Evolutionary conservation across 2,113 vertebrate species (phyloP).

Genomic region (Microcebus murinus): DNA sequence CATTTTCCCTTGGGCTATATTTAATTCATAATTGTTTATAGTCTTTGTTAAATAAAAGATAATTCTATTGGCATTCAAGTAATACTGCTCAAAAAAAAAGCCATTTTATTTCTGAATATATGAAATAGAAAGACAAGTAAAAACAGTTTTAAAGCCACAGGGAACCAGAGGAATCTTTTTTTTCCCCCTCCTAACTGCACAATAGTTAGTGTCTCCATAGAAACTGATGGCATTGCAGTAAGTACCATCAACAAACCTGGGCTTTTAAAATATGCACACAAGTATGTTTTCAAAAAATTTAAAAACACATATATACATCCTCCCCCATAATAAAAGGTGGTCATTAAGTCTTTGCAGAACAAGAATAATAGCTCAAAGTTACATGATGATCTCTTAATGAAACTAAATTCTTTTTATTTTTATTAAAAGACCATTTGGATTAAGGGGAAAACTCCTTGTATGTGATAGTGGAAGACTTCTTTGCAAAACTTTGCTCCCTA

Average conservation of each 20-base stretch:
- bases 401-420: neutral
- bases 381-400: neutral
- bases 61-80: conserved; percentile 42
- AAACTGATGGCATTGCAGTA: conserved; percentile 62
- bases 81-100: conserved; percentile 43
- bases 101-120: conserved; percentile 60
- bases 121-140: conserved; percentile 51
- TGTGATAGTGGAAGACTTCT: neutral
- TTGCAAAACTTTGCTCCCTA: neutral
- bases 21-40: conserved; percentile 52
- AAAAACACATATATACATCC: neutral
- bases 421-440: neutral
- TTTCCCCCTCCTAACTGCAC: conserved; percentile 27
- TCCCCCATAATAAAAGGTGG: neutral
- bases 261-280: conserved; percentile 55
- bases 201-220: conserved; percentile 77
- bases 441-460: neutral
- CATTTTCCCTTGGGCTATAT: conserved; percentile 32
- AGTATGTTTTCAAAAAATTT: conserved; percentile 50
- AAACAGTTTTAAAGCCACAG: conserved; percentile 61
- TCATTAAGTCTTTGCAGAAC: neutral
- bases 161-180: conserved; percentile 43
- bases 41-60: conserved; percentile 59
- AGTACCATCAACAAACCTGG: conserved; percentile 63
- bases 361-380: neutral